These are phyloP conservation scores for Xestia xanthographa DNA, from an alignment of 2,888 invertebrate species.

Conservation along the genomic window DNA sequence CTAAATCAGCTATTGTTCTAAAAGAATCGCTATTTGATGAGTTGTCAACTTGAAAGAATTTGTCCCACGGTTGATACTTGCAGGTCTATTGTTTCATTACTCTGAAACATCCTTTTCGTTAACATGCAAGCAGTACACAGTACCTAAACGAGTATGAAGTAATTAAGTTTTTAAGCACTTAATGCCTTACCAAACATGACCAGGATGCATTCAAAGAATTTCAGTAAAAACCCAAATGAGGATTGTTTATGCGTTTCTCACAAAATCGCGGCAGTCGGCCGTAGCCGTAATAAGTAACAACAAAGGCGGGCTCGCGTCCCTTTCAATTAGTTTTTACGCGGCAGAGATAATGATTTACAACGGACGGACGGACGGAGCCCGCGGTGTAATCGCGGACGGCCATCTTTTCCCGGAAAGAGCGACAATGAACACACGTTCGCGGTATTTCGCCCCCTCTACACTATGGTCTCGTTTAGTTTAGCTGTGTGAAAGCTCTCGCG, in stretches of 20 bases:
- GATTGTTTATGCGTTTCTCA: slow-evolving; percentile 69
- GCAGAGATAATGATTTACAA: slow-evolving; percentile 84
- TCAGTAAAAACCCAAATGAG: slow-evolving; percentile 66
- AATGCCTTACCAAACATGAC: slow-evolving; percentile 59
- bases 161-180: slow-evolving; percentile 61
- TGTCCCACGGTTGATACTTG: slow-evolving; percentile 31
- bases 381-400: slow-evolving; percentile 77
- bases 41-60: slow-evolving; percentile 13
- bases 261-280: slow-evolving; percentile 64
- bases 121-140: slow-evolving; percentile 21
- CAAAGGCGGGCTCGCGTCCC: slow-evolving; percentile 81
- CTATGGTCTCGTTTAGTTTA: slow-evolving; percentile 61
- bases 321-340: slow-evolving; percentile 88
- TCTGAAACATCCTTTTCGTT: slow-evolving; percentile 13
- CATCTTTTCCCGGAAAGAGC: slow-evolving; percentile 85
- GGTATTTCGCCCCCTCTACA: slow-evolving; percentile 68
- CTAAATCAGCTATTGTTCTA: slow-evolving; percentile 1
- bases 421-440: slow-evolving; percentile 83
- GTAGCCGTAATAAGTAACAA: slow-evolving; percentile 75
- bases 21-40: slow-evolving; percentile 11
- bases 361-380: slow-evolving; percentile 71
- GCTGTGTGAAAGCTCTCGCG: slow-evolving; percentile 70
- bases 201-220: slow-evolving; percentile 55
- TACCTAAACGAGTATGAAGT: slow-evolving; percentile 60
- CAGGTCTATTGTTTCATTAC: slow-evolving; percentile 49